A percentile compares a stretch with the other conserved stretches of the same genome.
Conservation (phyloP, 2,888 invertebrate genomes). For the Phasia obesa region DNA sequence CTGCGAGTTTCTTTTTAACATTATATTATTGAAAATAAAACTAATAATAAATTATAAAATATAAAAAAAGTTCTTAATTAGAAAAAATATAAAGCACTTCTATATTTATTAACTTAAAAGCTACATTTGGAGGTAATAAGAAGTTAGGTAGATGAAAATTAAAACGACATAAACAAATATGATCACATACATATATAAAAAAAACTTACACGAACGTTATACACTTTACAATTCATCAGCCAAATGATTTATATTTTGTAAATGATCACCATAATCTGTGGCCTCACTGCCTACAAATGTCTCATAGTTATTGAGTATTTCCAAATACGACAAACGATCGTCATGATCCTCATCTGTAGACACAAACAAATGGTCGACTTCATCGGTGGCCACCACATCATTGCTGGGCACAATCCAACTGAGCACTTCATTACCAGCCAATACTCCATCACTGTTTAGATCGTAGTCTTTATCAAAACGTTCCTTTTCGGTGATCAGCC, state of each 20-base stretch:
- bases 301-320: slow-evolving; percentile 92
- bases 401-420: slow-evolving; percentile 96
- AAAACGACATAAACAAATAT: slow-evolving; percentile 23
- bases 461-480: slow-evolving; percentile 95
- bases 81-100: slow-evolving; percentile 24
- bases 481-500: slow-evolving; percentile 88
- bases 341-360: slow-evolving; percentile 94
- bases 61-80: too few relatives aligned
- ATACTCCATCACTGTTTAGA: slow-evolving; percentile 90
- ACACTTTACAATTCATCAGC: slow-evolving; percentile 89
- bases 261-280: slow-evolving; percentile 93
- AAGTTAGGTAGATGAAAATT: slow-evolving; percentile 29
- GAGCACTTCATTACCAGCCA: slow-evolving; percentile 90
- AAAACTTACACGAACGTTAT: slow-evolving; percentile 16
- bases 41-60: slow-evolving; percentile 4
- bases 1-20: background rate
- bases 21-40: slow-evolving; percentile 11
- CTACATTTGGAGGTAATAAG: slow-evolving; percentile 56
- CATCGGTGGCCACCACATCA: slow-evolving; percentile 93
- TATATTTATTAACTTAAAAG: slow-evolving; percentile 41
- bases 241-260: slow-evolving; percentile 91
- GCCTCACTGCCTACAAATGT: slow-evolving; percentile 96
- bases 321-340: slow-evolving; percentile 89
- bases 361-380: slow-evolving; percentile 94
- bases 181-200: slow-evolving; percentile 46